phyloP scores from a whole-genome alignment of 2,888 invertebrate species.

The Cantharis lateralis region DNA sequence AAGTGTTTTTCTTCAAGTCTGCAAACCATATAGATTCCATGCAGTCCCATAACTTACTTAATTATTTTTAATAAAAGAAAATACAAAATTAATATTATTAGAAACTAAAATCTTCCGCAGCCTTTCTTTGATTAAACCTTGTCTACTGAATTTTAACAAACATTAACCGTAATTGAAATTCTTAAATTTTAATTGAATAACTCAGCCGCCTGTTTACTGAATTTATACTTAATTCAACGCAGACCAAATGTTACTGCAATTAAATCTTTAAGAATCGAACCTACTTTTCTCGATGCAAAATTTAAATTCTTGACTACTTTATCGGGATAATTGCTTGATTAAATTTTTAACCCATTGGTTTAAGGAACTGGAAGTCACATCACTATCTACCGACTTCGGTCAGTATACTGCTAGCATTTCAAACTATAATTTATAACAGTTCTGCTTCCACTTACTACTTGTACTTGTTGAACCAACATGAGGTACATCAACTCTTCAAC shows the following conservation, averaged over 20 bases:
- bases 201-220: not conserved
- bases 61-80: not conserved
- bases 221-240: not conserved
- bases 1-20: not conserved
- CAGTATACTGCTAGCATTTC: no score
- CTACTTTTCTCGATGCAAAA: no score
- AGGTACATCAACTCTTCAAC: no score
- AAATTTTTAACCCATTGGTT: no score
- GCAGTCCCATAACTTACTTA: not conserved
- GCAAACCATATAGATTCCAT: not conserved
- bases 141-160: not conserved
- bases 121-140: not conserved
- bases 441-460: no score
- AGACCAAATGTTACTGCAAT: not conserved
- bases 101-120: not conserved
- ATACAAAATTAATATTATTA: not conserved
- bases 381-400: no score
- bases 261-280: not conserved
- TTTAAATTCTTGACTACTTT: no score
- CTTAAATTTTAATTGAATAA: not conserved
- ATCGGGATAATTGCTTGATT: no score
- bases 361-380: no score
- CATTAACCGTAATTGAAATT: not conserved
- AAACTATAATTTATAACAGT: no score
- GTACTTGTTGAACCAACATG: no score